Evolutionary conservation across 1,140 invertebrate genomes (phyloP).

Genomic region (Zaprionus taronus): DNA sequence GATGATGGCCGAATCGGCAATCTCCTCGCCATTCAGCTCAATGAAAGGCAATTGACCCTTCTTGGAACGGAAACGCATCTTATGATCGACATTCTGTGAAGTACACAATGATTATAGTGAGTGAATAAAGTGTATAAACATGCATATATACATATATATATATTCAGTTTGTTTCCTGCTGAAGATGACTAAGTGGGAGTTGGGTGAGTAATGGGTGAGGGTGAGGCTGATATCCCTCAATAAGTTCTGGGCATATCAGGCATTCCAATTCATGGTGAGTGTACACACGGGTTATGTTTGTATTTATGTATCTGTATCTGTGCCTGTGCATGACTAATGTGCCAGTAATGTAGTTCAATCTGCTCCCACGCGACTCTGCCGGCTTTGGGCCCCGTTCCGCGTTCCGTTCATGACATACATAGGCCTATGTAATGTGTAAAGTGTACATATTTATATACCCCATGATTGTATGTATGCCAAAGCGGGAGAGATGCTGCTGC

Average conservation of each 20-base stretch:
- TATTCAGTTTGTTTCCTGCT: not conserved
- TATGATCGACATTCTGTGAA: constrained; percentile 96
- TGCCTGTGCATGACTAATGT: constrained; percentile 51
- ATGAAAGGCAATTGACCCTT: constrained; percentile 97
- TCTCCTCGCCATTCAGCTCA: constrained; percentile 96
- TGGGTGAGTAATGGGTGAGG: constrained; percentile 55
- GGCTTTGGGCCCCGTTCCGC: constrained; percentile 36
- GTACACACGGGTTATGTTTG: constrained; percentile 1
- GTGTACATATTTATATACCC: constrained; percentile 16
- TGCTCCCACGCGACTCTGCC: constrained; percentile 41
- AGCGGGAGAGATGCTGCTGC: constrained; percentile 56
- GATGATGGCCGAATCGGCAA: constrained; percentile 95
- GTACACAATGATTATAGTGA: constrained; percentile 3
- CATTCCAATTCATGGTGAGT: constrained; percentile 49
- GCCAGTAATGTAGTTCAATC: constrained; percentile 70
- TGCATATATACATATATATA: not conserved
- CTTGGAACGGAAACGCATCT: constrained; percentile 96
- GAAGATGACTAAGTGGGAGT: constrained; percentile 46
- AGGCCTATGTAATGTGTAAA: constrained; percentile 36
- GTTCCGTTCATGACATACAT: constrained; percentile 79
- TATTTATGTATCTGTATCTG: constrained; percentile 6
- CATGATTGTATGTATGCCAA: constrained; percentile 65
- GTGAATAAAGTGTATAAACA: not conserved
- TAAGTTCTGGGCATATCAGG: constrained; percentile 32
- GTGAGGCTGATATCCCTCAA: constrained; percentile 24